Percentiles rank a stretch among this genome's conserved stretches.
Evolutionary conservation across 2,113 vertebrate genomes (phyloP).

Genomic region (Malurus alboscapulatus): DNA sequence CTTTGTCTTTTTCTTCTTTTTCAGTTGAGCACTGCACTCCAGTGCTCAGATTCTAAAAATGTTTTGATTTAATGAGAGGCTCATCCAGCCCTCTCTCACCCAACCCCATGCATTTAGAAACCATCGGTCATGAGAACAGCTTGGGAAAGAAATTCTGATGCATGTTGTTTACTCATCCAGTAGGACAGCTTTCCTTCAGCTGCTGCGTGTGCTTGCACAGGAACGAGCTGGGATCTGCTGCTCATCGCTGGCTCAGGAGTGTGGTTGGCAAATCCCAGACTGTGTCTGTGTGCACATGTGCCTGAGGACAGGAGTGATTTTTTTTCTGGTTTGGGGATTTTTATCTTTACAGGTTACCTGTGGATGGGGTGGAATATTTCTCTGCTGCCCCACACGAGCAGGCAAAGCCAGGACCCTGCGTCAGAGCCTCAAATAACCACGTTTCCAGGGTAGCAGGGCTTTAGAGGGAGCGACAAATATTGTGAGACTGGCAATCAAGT

Average conservation of each 20-base stretch:
- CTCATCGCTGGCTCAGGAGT: not conserved
- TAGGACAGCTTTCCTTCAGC: not conserved
- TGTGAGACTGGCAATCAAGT: not conserved
- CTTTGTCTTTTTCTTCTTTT: not conserved
- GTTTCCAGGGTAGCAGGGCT: constrained; percentile 26
- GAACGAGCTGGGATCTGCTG: not conserved
- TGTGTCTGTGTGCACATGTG: not conserved
- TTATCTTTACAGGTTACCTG: not conserved
- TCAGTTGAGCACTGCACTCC: not conserved
- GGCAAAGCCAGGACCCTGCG: not conserved
- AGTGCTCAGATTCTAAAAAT: not conserved
- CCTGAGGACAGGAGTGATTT: not conserved
- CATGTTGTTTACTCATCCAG: not conserved
- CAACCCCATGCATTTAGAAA: not conserved
- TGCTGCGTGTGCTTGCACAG: not conserved
- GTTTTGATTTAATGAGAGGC: not conserved
- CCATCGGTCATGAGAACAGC: not conserved
- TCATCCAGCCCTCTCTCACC: not conserved
- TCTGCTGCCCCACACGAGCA: not conserved
- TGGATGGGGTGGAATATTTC: not conserved
- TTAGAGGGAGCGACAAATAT: not conserved
- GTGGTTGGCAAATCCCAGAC: not conserved
- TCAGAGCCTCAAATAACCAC: not conserved
- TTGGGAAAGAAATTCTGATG: not conserved
- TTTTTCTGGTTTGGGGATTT: not conserved